These are phyloP conservation scores for Palaemon carinicauda DNA, from an alignment of 1,140 invertebrate species.

Conservation along the genomic window DNA sequence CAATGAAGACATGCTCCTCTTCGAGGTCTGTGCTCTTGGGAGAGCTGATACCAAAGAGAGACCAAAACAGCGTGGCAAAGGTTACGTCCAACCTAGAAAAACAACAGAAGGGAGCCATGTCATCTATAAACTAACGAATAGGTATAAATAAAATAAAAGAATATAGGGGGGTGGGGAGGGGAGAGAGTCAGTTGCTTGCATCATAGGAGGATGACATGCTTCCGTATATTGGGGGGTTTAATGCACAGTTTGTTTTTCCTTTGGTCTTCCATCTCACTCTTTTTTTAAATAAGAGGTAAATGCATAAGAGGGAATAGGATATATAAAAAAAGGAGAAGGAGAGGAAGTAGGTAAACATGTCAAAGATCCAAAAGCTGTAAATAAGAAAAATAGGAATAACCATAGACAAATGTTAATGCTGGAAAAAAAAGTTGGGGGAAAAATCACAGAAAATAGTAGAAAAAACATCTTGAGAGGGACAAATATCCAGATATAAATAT, in stretches of 20 bases:
- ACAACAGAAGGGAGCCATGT: not conserved
- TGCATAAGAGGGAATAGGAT: not conserved
- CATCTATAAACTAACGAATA: not conserved
- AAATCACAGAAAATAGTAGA: not conserved
- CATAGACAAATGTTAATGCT: no score
- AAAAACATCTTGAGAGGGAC: not conserved
- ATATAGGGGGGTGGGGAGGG: not conserved
- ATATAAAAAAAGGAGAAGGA: not conserved
- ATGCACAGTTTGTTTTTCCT: not conserved
- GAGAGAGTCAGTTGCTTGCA: not conserved
- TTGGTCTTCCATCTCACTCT: not conserved
- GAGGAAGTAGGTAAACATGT: conserved; percentile 8
- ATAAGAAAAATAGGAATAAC: no score
- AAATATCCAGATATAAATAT: no score
- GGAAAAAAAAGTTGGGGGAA: no score
- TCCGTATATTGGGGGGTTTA: not conserved
- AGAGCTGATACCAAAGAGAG: conserved; percentile 66
- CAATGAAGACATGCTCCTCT: conserved; percentile 61
- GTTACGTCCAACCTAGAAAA: conserved; percentile 67
- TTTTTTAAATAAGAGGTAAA: not conserved
- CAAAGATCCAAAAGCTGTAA: not conserved
- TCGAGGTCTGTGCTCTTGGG: conserved; percentile 61
- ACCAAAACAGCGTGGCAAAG: conserved; percentile 71
- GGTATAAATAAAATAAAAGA: not conserved
- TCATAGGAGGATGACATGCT: not conserved